Base-by-base conservation (phyloP, 1,140 invertebrate genomes). In the Tetragnatha versicolor region DNA sequence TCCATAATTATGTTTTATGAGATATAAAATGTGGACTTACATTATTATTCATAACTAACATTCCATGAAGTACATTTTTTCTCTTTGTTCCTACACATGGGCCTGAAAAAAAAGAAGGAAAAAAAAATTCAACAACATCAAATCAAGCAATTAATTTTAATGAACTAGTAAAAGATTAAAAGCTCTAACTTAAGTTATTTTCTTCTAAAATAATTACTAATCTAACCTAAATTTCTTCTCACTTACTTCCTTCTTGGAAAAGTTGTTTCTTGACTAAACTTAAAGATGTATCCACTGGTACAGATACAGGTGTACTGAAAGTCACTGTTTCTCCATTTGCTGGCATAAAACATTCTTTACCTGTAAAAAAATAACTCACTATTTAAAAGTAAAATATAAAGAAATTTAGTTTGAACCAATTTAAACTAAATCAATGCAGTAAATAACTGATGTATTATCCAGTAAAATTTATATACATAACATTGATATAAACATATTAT, bases 271-370 rank as follows among this genome's bases (percentile, higher is more conserved):
- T 88, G 0, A 98, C 87, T 35, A 98, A 85, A 17, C 91, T 90
- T 7, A 97, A 85, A 0, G 94, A 94, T 6, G 96, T 92, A 88
- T 98, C 95, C 7, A 97, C 91, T 0, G 94, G 92, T 72, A 98
- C 92, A 84, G 93, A 93, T n/a, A 93, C 90, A 0, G 91, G 91
- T 0, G 94, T 96, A 5, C 89, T 90, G 70, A 99, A 96, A 42
- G 91, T 88, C 81, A 92, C 93, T 14, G 95, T 97, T 87, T 98
- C 96, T 9, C 97, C 97, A 88, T 99, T 99, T 0, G 96, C 96
- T 45, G 96, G 97, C 90, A 95, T 98, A 82, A 91, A 98, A 85
- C 96, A 98, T 82, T 93, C 92, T 49, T 96, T 91, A 61, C 92
- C 87, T 79, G 14, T 3, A 61, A n/a, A n/a, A n/a, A 10, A 45